Evolutionary conservation across 2,113 vertebrate genomes (phyloP), one percentile per base, ranked within the genome.

Genomic region (Ariopsis seemanni): DNA sequence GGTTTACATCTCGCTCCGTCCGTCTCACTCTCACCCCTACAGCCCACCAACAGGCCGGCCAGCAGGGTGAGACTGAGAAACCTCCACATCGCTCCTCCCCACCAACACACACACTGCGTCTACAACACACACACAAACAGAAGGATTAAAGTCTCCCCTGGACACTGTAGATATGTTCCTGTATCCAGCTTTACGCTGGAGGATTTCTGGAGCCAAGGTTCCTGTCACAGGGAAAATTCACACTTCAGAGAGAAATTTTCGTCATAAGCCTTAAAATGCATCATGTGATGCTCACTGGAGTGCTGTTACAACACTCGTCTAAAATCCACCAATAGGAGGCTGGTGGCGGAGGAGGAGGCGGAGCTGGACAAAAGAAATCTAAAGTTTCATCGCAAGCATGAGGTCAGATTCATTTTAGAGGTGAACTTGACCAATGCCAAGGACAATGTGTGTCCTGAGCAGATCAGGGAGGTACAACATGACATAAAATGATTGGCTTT

Each of bases 41-140:
- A 96, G 90, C 92, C 93, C 8, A 94, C 95, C 92, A 99, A 96
- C 92, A 98, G 94, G 94, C 96, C 97, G 95, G 99, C 96, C 94
- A 95, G 95, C 95, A 98, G 93, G 93, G 95, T 93, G 84, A 98
- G 92, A 88, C 95, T 95, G 90, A 98, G 93, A 90, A 94, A 90
- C 82, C 90, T 95, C 97, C 96, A 97, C 98, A 99, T 99, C 90
- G 63, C 91, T 92, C 87, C 82, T 81, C 79, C 12, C 78, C 88
- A 89, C 92, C 90, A 18, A 90, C 91, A 30, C 91, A 84, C 60
- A 65, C 55, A 82, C 88, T 89, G 42, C 42, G 86, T 57, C 83
- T 77, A 90, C 30, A 60, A 82, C 15, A 89, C 71, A 88, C 17
- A 81, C 58, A 82, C 58, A 60, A n/a, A 91, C 11, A 72, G n/a